phyloP scores from a whole-genome alignment of 2,888 invertebrate genomes.

The Aspidiotus destructor region DNA sequence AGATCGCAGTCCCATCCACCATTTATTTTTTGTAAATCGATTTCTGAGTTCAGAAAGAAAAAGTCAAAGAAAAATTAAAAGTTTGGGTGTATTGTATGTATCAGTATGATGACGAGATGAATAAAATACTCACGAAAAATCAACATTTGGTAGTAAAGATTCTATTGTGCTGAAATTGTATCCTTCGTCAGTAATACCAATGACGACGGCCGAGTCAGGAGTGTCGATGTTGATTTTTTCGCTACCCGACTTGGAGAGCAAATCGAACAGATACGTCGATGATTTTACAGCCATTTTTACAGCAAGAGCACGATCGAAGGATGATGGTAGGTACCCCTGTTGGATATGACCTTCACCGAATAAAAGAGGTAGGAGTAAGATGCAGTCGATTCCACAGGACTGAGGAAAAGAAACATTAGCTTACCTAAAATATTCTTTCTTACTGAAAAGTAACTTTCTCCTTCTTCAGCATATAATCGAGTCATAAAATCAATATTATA shows the following conservation, averaged over 20 bases:
- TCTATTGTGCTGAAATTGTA: slow-evolving; percentile 9
- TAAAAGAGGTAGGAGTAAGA: not conserved
- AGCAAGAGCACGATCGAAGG: slow-evolving; percentile 33
- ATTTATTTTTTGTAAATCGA: slow-evolving; percentile 53
- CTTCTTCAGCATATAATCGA: slow-evolving; percentile 90
- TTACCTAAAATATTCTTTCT: slow-evolving; percentile 85
- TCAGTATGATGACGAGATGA: too few species aligned
- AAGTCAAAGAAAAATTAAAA: too few species aligned
- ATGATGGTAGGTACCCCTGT: slow-evolving; percentile 33
- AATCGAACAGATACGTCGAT: slow-evolving; percentile 18
- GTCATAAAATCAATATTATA: slow-evolving; percentile 96
- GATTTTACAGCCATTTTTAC: slow-evolving; percentile 32
- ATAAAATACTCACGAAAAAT: slow-evolving; percentile 16
- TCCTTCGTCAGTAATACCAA: slow-evolving; percentile 16
- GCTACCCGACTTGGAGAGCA: slow-evolving; percentile 5
- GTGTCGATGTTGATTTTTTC: not conserved
- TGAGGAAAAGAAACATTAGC: slow-evolving; percentile 25
- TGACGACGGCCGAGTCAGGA: slow-evolving; percentile 19
- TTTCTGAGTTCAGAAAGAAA: not conserved
- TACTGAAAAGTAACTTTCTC: slow-evolving; percentile 87
- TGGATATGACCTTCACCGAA: slow-evolving; percentile 28
- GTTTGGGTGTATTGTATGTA: too few species aligned
- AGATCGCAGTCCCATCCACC: slow-evolving; percentile 94
- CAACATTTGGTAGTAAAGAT: slow-evolving; percentile 1
- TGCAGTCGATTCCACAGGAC: too few species aligned